These are phyloP conservation scores for Micromys minutus DNA, from an alignment of 2,113 vertebrate species.

Conservation along the genomic window DNA sequence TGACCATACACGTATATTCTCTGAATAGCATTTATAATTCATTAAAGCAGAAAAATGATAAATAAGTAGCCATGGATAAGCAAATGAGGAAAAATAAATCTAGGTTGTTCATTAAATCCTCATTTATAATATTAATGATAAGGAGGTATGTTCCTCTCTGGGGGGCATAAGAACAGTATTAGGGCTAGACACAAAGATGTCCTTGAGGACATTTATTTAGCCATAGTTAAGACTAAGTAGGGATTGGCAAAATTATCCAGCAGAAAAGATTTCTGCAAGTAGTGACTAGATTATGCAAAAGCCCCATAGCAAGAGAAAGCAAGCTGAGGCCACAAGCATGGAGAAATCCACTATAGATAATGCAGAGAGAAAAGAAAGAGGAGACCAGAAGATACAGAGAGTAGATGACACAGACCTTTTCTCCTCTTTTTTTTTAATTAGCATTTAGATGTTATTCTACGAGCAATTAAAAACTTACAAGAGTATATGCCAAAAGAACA, in stretches of 20 bases:
- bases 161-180: not conserved
- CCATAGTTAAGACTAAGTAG: not conserved
- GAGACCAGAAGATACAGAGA: not conserved
- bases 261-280: not conserved
- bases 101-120: not conserved
- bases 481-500: not conserved
- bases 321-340: not conserved
- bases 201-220: not conserved
- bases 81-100: not conserved
- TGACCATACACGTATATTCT: not conserved
- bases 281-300: not conserved
- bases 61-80: not conserved
- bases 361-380: not conserved
- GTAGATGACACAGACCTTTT: not conserved
- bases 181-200: not conserved
- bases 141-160: not conserved
- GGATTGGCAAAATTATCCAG: not conserved
- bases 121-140: not conserved
- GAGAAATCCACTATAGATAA: not conserved
- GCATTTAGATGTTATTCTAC: not conserved
- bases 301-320: not conserved
- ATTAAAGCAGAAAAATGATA: not conserved
- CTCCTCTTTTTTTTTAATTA: not conserved
- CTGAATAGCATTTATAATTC: not conserved
- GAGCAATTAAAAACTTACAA: not conserved